Evolutionary conservation across 2,888 invertebrate species (phyloP).

Genomic region (Phania funesta): DNA sequence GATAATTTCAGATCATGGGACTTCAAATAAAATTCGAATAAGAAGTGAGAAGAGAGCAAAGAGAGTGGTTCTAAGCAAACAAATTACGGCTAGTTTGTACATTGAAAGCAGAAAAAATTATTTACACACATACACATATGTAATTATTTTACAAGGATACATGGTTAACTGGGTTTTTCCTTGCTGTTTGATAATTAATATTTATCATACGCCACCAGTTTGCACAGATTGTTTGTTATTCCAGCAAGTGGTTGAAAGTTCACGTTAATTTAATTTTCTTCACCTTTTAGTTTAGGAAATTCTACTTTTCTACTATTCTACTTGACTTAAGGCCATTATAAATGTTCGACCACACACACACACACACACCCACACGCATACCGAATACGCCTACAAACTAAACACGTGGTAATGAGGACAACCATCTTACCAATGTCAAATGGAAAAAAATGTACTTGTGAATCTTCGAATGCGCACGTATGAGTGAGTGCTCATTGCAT

Average conservation of each 20-base stretch:
- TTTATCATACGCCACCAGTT: conserved; percentile 32
- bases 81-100: no score
- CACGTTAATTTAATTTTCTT: conserved; percentile 46
- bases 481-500: conserved; percentile 21
- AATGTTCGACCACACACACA: not conserved
- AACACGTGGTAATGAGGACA: not conserved
- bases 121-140: no score
- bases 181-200: no score
- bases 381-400: no score
- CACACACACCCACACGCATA: not conserved
- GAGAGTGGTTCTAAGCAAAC: no score
- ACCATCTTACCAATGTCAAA: conserved; percentile 40
- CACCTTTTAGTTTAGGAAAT: conserved; percentile 19
- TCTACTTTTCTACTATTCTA: conserved; percentile 22
- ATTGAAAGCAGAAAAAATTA: no score
- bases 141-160: no score
- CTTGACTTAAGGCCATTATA: conserved; percentile 24
- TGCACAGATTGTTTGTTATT: not conserved
- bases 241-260: conserved; percentile 2
- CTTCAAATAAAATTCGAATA: no score
- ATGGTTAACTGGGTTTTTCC: no score
- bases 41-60: no score
- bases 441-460: not conserved
- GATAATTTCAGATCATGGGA: no score
- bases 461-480: not conserved